A percentile compares a stretch with the other conserved stretches of the same genome.
Evolutionary conservation across 2,797 vertebrate genomes (phyloP).

Genomic region (Scarus forsteni): DNA sequence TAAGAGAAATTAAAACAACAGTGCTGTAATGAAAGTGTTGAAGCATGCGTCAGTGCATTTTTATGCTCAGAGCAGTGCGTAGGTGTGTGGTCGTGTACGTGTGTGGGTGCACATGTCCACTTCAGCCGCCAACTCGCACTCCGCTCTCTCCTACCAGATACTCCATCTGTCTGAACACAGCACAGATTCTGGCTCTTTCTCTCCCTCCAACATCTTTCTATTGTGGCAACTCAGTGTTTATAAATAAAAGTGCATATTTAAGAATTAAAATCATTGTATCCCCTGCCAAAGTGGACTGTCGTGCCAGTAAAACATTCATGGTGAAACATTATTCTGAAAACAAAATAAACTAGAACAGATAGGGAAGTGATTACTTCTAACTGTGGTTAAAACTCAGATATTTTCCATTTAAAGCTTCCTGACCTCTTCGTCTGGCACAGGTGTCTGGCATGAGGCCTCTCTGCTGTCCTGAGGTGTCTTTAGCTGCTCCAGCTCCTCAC

Average conservation of each 20-base stretch:
- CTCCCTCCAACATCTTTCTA: slow-evolving; percentile 1
- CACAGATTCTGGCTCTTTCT: slow-evolving; percentile 24
- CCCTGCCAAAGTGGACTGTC: background rate
- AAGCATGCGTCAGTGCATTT: slow-evolving; percentile 27
- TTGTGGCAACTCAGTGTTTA: slow-evolving; percentile 3
- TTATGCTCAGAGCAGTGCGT: slow-evolving; percentile 41
- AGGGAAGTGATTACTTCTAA: too few species aligned
- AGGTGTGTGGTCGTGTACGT: slow-evolving; percentile 52
- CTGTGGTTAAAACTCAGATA: too few species aligned
- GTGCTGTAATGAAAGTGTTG: slow-evolving; percentile 37
- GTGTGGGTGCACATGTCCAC: slow-evolving; percentile 44
- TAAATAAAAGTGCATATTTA: slow-evolving; percentile 6
- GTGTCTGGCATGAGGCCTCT: slow-evolving; percentile 83
- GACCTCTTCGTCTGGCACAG: slow-evolving; percentile 76
- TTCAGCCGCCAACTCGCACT: slow-evolving; percentile 64
- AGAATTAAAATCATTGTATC: background rate
- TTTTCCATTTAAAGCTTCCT: slow-evolving; percentile 15
- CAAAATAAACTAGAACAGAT: background rate
- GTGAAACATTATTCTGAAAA: background rate
- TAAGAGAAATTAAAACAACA: slow-evolving; percentile 32
- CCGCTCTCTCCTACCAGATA: slow-evolving; percentile 56
- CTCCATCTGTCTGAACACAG: slow-evolving; percentile 70
- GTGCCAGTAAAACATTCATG: background rate
- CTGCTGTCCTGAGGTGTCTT: slow-evolving; percentile 78
- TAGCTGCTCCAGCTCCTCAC: slow-evolving; percentile 82